Percentiles rank a stretch among this genome's conserved stretches.
Conservation (phyloP, 1,140 invertebrate genomes). For the Centruroides vittatus region DNA sequence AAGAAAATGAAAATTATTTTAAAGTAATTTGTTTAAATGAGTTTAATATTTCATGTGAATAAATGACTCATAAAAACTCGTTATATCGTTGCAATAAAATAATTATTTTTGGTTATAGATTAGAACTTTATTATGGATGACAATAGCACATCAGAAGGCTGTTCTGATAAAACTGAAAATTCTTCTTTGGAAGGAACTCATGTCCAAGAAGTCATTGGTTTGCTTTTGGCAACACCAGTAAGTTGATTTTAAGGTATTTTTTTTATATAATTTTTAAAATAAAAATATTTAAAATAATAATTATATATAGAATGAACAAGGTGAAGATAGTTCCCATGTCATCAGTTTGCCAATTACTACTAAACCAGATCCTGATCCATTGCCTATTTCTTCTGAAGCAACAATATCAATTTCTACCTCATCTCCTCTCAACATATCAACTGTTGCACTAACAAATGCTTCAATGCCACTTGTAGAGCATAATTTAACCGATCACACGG, state of each 20-base stretch:
- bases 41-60: too few species aligned
- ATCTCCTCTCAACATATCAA: slow-evolving; percentile 6
- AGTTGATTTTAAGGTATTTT: neutral
- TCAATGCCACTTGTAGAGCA: slow-evolving; percentile 24
- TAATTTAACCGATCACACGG: neutral
- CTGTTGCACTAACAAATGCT: slow-evolving; percentile 25
- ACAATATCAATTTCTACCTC: slow-evolving; percentile 9
- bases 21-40: too few species aligned
- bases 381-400: neutral
- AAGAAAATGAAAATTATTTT: too few species aligned
- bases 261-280: neutral
- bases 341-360: neutral
- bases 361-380: neutral
- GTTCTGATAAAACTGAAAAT: neutral
- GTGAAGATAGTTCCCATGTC: slow-evolving; percentile 2
- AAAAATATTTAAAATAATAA: neutral
- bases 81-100: too few species aligned
- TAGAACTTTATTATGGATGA: neutral
- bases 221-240: slow-evolving; percentile 2
- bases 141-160: neutral
- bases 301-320: slow-evolving; percentile 3
- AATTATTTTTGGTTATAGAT: too few species aligned
- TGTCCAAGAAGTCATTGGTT: slow-evolving; percentile 9
- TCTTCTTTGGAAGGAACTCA: slow-evolving; percentile 4
- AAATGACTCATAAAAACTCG: too few species aligned